Evolutionary conservation across 2,797 vertebrate species (phyloP), one percentile per base, ranked within the genome.

Genomic region (Poecilia velifera): DNA sequence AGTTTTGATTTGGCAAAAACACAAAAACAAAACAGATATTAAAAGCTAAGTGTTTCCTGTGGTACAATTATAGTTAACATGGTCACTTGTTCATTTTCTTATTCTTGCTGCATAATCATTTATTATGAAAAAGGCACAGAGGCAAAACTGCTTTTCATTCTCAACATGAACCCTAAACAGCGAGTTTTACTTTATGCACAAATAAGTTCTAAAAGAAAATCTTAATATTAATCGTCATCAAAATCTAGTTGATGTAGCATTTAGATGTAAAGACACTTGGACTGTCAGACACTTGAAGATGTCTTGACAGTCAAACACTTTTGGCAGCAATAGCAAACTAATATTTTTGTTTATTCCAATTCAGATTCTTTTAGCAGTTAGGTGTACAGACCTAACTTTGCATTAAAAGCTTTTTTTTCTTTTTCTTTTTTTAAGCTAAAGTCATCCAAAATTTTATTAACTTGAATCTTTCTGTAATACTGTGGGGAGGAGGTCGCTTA

Each of bases 401-500:
- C 34, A 64, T 3, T 36, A 20, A 36, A 66, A 25, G 16, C 2
- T 36, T 39, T 46, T 47, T 20, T 14, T n/a, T n/a, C n/a, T n/a
- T 53, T 46, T 47, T 20, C 12, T 53, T 79, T 0, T 62, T 55
- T 8, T 1, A 55, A 51, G 18, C 2, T 80, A 74, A 18, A 74
- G 34, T 39, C 25, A 25, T 36, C n/a, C 41, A 73, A 34, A 36
- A 46, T 59, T 25, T 39, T 0, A 0, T 7, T 41, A 81, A 55
- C 14, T 64, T 47, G 34, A 14, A 66, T 25, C 25, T 51, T 49
- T 39, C 36, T 72, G 57, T 25, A 25, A 59, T n/a, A 51, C 7
- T 51, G 20, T 53, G 53, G 25, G 53, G 2, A 46, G 10, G 43
- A 34, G 13, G 36, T 18, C 31, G 25, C 53, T 92, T 76, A 92